A percentile compares a stretch with the other conserved stretches of the same genome.
These are phyloP conservation scores for Trochalopteron elliotii DNA, from an alignment of 2,113 vertebrate species.

Conservation along the genomic window DNA sequence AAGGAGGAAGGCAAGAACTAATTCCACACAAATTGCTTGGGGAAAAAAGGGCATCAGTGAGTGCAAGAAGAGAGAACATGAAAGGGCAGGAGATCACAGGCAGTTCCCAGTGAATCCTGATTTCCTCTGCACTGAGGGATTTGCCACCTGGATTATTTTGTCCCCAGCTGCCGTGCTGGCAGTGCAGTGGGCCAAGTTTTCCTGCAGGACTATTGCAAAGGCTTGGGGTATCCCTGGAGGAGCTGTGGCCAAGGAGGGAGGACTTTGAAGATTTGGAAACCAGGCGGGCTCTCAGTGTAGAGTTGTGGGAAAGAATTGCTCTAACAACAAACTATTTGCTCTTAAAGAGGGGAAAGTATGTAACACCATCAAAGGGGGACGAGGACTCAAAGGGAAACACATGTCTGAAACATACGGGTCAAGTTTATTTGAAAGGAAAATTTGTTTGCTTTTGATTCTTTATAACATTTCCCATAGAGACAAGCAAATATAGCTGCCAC, in stretches of 20 bases:
- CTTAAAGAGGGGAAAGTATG: background rate
- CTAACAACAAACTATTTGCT: background rate
- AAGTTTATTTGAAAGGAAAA: slow-evolving; percentile 37
- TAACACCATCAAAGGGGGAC: background rate
- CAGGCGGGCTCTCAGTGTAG: background rate
- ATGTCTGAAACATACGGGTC: background rate
- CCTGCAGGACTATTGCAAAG: background rate
- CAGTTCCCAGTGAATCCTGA: background rate
- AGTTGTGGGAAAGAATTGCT: background rate
- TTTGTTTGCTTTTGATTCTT: slow-evolving; percentile 46
- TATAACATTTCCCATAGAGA: slow-evolving; percentile 2
- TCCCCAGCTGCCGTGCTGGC: background rate
- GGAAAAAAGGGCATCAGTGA: rapidly evolving
- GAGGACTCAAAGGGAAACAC: background rate
- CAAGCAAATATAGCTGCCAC: slow-evolving; percentile 18
- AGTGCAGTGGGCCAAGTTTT: background rate
- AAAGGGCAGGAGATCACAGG: background rate
- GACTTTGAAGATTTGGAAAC: background rate
- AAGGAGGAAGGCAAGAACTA: background rate
- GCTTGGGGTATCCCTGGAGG: background rate
- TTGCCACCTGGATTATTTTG: too few relatives aligned
- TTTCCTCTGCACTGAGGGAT: background rate
- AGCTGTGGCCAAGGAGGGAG: background rate
- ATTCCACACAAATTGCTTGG: background rate
- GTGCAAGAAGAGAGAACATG: background rate